Evolutionary conservation across 2,888 invertebrate genomes (phyloP), one percentile per base, ranked within the genome.

Genomic region (Cacoxenus indagator): DNA sequence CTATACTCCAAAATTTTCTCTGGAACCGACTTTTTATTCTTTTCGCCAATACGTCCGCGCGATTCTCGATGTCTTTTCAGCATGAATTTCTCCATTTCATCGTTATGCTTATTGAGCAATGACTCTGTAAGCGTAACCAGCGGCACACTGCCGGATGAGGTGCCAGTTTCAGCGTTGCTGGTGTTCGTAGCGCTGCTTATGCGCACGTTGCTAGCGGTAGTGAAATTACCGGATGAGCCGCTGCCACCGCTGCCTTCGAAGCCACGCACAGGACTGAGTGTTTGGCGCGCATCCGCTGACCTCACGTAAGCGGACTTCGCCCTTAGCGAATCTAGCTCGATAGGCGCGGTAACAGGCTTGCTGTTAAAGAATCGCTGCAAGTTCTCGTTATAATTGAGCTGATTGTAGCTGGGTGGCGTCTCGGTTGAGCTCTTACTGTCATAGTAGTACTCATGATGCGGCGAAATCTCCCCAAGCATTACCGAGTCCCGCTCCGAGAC

Each of bases 371-470:
- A 92, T 74, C 92, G 90, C 83, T 93, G 91, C 72, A 95, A 89
- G 81, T 94, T 96, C 79, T 95, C 95, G 78, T 94, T 94, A 85
- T 94, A 96, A 87, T 95, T 96, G 6, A 96, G 90, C 84, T 95
- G 95, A 81, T 92, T 94, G 89, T 96, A 96, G 83, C 94, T 95
- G 6, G 94, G 92, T 0, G 93, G 93, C 0, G 95, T 94, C 81
- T 93, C 94, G 0, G 92, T 92, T 27, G 94, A 94, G 11, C 94
- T 93, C 86, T 94, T 94, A 87, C 94, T 93, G 78, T 94, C 94
- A 78, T 90, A 92, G 85, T 92, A 92, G 85, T 92, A 92, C 67
- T 95, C 95, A 79, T 94, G 94, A 85, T 95, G 94, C 0, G 95
- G 95, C 0, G 95, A 95, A 77, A 95, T 94, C 82, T 93, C 94